Conservation (phyloP, 2,888 invertebrate species). For the Hemicrepidius hirtus region DNA sequence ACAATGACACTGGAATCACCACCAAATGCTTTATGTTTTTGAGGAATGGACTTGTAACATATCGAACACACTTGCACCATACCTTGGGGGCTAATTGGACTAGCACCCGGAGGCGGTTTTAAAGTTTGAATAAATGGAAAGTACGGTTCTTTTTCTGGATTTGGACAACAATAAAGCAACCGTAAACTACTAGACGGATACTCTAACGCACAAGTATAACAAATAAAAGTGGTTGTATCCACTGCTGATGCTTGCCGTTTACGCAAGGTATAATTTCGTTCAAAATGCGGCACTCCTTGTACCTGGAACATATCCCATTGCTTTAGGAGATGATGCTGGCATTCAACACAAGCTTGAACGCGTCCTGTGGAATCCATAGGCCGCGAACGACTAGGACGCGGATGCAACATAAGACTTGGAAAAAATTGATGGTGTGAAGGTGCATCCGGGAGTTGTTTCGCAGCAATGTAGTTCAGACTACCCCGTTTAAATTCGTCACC, state of each 20-base stretch:
- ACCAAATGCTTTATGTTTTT: slow-evolving; percentile 84
- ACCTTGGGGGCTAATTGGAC: slow-evolving; percentile 92
- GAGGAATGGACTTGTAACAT: slow-evolving; percentile 89
- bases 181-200: slow-evolving; percentile 87
- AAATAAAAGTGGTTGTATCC: slow-evolving; percentile 85
- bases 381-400: slow-evolving; percentile 88
- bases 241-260: slow-evolving; percentile 81
- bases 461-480: slow-evolving; percentile 82
- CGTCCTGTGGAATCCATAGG: slow-evolving; percentile 88
- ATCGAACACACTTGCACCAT: slow-evolving; percentile 92
- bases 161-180: slow-evolving; percentile 88
- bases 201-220: slow-evolving; percentile 91
- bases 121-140: slow-evolving; percentile 91
- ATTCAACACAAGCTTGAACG: slow-evolving; percentile 88
- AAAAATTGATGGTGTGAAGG: slow-evolving; percentile 79
- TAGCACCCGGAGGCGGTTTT: slow-evolving; percentile 88
- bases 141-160: slow-evolving; percentile 90
- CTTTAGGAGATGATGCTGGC: slow-evolving; percentile 88
- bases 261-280: slow-evolving; percentile 87
- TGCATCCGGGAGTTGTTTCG: slow-evolving; percentile 74
- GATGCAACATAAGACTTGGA: slow-evolving; percentile 86
- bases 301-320: slow-evolving; percentile 86
- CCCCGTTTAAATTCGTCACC: slow-evolving; percentile 91
- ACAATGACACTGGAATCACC: slow-evolving; percentile 63
- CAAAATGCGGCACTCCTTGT: slow-evolving; percentile 82